A percentile compares a stretch with the other conserved stretches of the same genome.
Evolutionary conservation across 2,113 vertebrate species (phyloP).

Genomic region (Pteronura brasiliensis): DNA sequence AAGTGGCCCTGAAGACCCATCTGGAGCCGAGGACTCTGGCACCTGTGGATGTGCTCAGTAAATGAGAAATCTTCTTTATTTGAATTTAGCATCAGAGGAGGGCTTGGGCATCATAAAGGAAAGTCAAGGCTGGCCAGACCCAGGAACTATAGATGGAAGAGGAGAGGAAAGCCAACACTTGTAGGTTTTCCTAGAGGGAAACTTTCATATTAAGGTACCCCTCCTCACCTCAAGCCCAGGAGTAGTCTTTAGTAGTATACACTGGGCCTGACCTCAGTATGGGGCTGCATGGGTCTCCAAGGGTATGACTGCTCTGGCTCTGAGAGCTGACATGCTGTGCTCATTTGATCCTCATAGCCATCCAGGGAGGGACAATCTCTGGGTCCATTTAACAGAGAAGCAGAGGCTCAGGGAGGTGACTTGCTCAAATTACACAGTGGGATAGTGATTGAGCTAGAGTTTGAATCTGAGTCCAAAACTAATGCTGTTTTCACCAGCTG

Average conservation of each 20-base stretch:
- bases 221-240: background rate
- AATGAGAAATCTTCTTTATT: constrained; percentile 31
- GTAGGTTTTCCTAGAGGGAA: background rate
- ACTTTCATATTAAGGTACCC: background rate
- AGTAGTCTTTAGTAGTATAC: background rate
- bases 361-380: background rate
- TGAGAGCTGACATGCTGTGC: background rate
- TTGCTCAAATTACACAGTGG: background rate
- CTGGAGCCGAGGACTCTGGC: constrained; percentile 67
- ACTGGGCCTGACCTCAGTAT: background rate
- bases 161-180: background rate
- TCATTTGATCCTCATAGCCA: background rate
- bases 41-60: constrained; percentile 54
- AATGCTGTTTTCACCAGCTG: constrained; percentile 28
- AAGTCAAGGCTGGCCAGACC: background rate
- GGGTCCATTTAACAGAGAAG: background rate
- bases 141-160: background rate
- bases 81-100: background rate
- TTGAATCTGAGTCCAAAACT: constrained; percentile 19
- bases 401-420: background rate
- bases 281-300: background rate
- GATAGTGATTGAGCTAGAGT: background rate
- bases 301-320: background rate
- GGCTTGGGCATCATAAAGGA: background rate
- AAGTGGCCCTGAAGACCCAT: constrained; percentile 78